Evolutionary conservation across 2,113 vertebrate species (phyloP).

Genomic region (Bucco capensis): DNA sequence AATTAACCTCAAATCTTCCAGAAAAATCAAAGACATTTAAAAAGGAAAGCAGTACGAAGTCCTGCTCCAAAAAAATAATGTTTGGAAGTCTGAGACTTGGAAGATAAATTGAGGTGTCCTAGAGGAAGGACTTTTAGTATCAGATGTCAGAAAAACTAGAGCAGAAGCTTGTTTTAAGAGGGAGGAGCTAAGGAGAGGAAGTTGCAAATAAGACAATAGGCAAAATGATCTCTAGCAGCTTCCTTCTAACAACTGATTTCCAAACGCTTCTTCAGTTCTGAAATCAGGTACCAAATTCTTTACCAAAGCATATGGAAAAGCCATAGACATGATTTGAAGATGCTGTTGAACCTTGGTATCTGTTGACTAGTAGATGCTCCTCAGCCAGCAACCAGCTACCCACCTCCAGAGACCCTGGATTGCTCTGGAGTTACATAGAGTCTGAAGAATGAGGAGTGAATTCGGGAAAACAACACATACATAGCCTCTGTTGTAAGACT

Average conservation of each 20-base stretch:
- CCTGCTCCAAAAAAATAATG: not conserved
- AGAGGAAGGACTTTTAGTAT: not conserved
- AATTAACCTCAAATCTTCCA: not conserved
- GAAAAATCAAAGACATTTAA: not conserved
- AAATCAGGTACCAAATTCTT: not conserved
- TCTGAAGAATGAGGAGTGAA: not conserved
- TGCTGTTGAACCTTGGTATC: not conserved
- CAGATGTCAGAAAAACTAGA: not conserved
- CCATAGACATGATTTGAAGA: not conserved
- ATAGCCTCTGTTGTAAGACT: fast-evolving
- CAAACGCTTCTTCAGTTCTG: not conserved
- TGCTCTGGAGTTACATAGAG: not conserved
- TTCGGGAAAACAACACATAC: not conserved
- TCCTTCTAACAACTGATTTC: not conserved
- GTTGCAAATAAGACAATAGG: not conserved
- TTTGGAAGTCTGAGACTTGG: not conserved
- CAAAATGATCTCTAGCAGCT: not conserved
- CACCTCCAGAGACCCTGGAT: not conserved
- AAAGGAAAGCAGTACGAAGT: not conserved
- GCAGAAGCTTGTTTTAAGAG: not conserved
- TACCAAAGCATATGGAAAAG: not conserved
- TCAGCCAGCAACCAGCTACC: not conserved
- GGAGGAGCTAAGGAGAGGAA: not conserved
- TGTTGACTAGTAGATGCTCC: not conserved
- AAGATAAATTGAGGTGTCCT: not conserved